Evolutionary conservation across 2,113 vertebrate genomes (phyloP), one percentile per base, ranked within the genome.

Genomic region (Rhombomys opimus): DNA sequence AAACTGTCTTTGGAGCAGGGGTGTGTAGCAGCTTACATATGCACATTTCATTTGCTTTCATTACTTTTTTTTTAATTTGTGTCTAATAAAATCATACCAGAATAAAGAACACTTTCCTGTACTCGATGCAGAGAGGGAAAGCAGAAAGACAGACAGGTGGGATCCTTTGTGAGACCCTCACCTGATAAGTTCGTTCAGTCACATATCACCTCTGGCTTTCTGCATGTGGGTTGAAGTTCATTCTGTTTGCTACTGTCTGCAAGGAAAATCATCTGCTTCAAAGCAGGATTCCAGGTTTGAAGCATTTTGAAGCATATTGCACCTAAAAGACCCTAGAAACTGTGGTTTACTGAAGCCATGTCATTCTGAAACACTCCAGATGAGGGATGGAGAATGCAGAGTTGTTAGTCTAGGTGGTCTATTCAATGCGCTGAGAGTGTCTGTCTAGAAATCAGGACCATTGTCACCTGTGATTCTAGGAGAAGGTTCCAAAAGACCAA

Each of bases 281-380:
- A 95, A 77, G 52, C 5, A 32, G 32, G 27, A 18, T 88, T 88
- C 52, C 13, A 0, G 72, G 80, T 94, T 70, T 46, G 20, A 70
- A 94, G 52, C 23, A n/a, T n/a, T 72, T 90, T 25, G 23, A 57
- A 30, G 12, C 57, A 27, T 38, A 63, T 78, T 73, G 72, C 57
- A 32, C 72, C 46, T 76, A 67, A 61, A 87, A 96, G 50, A 30
- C 87, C 73, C 90, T 89, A 30, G 72, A 46, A 96, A 68, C 7
- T 22, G 14, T 10, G 1, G 3, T 32, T 38, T 32, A n/a, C 22
- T 38, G 23, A 76, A 88, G 20, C 11, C 72, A 59, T 1, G 0
- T 63, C 72, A 25, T 5, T 73, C n/a, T 87, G 13, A 77, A 82
- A 85, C 6, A 11, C 7, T 13, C 7, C 2, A 41, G 91, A 65